Evolutionary conservation across 2,888 invertebrate genomes (phyloP).

Genomic region (Arctia plantaginis): DNA sequence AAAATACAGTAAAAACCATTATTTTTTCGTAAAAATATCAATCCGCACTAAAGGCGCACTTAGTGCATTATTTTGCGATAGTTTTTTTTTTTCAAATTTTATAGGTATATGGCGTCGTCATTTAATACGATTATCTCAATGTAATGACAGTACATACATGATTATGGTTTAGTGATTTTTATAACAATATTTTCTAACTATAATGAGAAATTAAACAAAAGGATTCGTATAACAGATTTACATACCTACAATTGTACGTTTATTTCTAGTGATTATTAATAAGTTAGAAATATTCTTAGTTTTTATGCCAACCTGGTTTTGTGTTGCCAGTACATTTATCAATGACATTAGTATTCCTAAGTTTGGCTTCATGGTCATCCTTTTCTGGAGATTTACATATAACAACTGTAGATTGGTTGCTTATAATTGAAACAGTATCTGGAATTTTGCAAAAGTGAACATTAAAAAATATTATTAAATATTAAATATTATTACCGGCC

Average conservation of each 20-base stretch:
- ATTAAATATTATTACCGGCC: no score
- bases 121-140: no score
- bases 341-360: not conserved
- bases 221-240: not conserved
- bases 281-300: not conserved
- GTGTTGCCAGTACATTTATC: conserved; percentile 3
- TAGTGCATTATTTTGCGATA: no score
- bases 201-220: no score
- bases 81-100: no score
- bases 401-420: conserved; percentile 2
- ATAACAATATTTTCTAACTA: no score
- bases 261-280: not conserved
- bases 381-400: not conserved
- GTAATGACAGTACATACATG: no score
- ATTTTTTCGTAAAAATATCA: not conserved
- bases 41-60: no score
- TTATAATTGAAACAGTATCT: not conserved
- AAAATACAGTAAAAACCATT: not conserved
- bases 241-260: no score
- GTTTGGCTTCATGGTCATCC: not conserved
- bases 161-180: no score
- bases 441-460: not conserved
- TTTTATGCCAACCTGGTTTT: not conserved
- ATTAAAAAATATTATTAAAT: no score
- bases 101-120: no score